Base-by-base conservation (phyloP, 2,888 invertebrate genomes). In the Philereme transversata region DNA sequence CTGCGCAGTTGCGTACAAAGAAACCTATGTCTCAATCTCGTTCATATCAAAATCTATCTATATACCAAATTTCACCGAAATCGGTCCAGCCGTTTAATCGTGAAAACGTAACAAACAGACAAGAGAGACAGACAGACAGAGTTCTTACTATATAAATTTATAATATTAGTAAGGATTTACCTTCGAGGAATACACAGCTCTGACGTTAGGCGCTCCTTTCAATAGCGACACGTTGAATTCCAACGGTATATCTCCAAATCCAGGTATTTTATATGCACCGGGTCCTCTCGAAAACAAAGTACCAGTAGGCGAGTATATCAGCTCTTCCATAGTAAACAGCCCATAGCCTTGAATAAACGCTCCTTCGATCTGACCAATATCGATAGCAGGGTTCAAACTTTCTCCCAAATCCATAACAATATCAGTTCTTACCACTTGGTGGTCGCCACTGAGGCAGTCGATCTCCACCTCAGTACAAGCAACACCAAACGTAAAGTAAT, bases 341-440 rank as follows among this genome's bases (percentile, higher is more conserved):
- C 99, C 99, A 76, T 98, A 97, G 0, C 99, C 99, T 93, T 99
- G 98, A 79, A 97, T 94, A 76, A 98, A 99, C 0, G 94, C 99
- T 4, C 99, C 99, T 89, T 99, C 99, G 10, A 99, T 96, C 92
- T 99, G 99, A 0, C 99, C 99, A 72, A 99, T 97, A 76, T 99
- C 99, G 68, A 99, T 97, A 1, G 99, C 98, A 4, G 99, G 99
- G 87, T 99, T 99, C 57, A 99, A 88, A 86, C 98, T 98, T 72
- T 97, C 96, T 0, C 99, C 99, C 70, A 99, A 93, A 89, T 99
- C 99, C 99, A 99, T 99, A 0, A 99, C 98, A 72, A 99, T 98
- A 77, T 99, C 98, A 0, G 97, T 96, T 76, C 96, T 94, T 41
- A 97, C 84, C 1, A 98, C 96, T 90, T 96, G 95, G 85, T 99